Percentiles rank a stretch among this genome's conserved stretches.
These are phyloP conservation scores for Meteorus sp. DNA, from an alignment of 1,140 invertebrate species.

Conservation along the genomic window DNA sequence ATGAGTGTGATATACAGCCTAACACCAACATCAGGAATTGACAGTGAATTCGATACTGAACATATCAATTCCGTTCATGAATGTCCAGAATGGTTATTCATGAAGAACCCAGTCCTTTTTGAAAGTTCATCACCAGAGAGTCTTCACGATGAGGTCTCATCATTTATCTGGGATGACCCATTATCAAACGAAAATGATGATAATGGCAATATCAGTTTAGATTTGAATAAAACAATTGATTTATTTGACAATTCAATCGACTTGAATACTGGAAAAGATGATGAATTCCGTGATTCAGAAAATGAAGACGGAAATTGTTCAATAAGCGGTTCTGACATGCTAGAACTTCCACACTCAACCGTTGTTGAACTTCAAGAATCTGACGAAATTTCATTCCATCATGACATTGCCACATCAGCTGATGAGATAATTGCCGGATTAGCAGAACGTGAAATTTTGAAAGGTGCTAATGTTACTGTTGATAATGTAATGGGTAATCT, in stretches of 20 bases:
- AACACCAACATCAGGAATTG: conserved; percentile 36
- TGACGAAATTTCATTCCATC: conserved; percentile 41
- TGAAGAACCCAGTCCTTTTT: neutral
- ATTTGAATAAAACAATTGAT: conserved; percentile 31
- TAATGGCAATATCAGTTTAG: conserved; percentile 1
- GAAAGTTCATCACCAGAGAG: neutral
- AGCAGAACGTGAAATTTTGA: conserved; percentile 34
- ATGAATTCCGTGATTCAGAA: conserved; percentile 3
- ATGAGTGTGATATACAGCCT: conserved; percentile 52
- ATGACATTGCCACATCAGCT: conserved; percentile 44
- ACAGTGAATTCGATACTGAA: conserved; percentile 24
- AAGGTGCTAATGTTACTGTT: conserved; percentile 32
- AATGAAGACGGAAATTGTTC: conserved; percentile 22
- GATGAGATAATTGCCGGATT: conserved; percentile 50
- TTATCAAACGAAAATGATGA: neutral
- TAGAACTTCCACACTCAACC: conserved; percentile 39
- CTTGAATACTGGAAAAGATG: neutral
- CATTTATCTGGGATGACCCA: conserved; percentile 28
- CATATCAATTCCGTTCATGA: conserved; percentile 15
- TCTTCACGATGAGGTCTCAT: conserved; percentile 2
- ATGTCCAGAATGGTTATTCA: neutral
- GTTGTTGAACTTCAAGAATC: conserved; percentile 36
- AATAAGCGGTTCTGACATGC: conserved; percentile 39
- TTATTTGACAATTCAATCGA: conserved; percentile 31
- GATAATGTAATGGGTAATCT: conserved; percentile 25